phyloP scores from a whole-genome alignment of 2,888 invertebrate genomes.

The Lepidocyrtinus sp. region DNA sequence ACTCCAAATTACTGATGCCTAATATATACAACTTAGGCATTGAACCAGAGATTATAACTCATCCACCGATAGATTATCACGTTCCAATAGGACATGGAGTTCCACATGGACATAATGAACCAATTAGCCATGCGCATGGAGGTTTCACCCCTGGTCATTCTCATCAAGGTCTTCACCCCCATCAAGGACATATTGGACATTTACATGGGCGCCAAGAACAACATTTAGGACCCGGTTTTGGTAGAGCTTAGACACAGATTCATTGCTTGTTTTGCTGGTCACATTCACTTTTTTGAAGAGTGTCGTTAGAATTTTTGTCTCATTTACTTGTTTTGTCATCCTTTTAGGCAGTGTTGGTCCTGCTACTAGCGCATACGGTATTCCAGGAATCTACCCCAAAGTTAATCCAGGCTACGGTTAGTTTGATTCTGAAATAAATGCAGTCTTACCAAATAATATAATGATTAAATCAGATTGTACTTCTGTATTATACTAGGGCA shows the following conservation, averaged over 20 bases:
- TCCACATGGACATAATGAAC: not conserved
- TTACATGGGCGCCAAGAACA: conserved; percentile 1
- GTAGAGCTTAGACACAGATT: no score
- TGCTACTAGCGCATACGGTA: not conserved
- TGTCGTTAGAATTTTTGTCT: no score
- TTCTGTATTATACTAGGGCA: conserved; percentile 26
- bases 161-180: conserved; percentile 16
- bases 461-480: no score
- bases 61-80: no score
- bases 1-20: no score
- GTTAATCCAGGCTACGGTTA: conserved; percentile 38
- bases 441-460: not conserved
- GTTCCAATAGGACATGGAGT: not conserved
- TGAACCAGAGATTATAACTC: no score
- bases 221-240: no score
- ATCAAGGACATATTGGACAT: no score
- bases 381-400: conserved; percentile 31
- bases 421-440: conserved; percentile 15
- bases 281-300: no score
- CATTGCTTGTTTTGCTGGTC: no score
- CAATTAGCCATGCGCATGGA: conserved; percentile 31
- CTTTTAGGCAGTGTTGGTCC: not conserved
- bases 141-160: conserved; percentile 20
- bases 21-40: no score
- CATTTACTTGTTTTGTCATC: no score